Conservation (phyloP, 2,888 invertebrate genomes). For the Pogonocherus hispidulus region DNA sequence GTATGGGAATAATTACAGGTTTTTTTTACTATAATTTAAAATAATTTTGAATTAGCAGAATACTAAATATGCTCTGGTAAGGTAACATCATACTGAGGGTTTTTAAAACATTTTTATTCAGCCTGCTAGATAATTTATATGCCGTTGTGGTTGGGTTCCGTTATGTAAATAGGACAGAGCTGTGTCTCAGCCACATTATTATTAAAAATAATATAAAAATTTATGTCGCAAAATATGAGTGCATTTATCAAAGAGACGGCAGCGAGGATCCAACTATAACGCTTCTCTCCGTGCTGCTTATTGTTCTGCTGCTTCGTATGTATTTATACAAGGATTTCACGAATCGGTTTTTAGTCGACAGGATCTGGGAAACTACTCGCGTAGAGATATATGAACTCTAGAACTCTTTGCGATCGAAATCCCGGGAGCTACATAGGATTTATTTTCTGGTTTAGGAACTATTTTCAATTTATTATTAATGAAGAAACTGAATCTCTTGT, state of each 20-base stretch:
- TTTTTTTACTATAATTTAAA: too few relatives aligned
- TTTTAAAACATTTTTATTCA: background rate
- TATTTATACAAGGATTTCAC: conserved; percentile 60
- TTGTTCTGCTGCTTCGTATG: conserved; percentile 62
- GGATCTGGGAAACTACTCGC: conserved; percentile 54
- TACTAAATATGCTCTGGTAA: too few relatives aligned
- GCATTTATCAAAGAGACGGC: conserved; percentile 51
- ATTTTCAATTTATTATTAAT: conserved; percentile 50
- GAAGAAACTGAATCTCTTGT: too few relatives aligned
- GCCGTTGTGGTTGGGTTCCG: background rate
- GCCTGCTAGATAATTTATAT: background rate
- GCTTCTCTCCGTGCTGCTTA: conserved; percentile 48
- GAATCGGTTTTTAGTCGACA: conserved; percentile 59
- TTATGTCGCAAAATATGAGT: conserved; percentile 51
- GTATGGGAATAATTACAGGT: too few relatives aligned
- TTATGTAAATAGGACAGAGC: conserved; percentile 5
- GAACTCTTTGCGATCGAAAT: conserved; percentile 56
- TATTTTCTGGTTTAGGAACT: conserved; percentile 51
- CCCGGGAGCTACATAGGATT: conserved; percentile 49
- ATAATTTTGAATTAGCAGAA: too few relatives aligned
- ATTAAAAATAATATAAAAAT: conserved; percentile 59
- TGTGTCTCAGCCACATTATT: conserved; percentile 42
- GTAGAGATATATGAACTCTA: conserved; percentile 58
- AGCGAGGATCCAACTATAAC: conserved; percentile 39
- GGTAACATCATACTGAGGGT: too few relatives aligned